Conservation (phyloP, 1,140 invertebrate species). For the Drosophila kohkoa region DNA sequence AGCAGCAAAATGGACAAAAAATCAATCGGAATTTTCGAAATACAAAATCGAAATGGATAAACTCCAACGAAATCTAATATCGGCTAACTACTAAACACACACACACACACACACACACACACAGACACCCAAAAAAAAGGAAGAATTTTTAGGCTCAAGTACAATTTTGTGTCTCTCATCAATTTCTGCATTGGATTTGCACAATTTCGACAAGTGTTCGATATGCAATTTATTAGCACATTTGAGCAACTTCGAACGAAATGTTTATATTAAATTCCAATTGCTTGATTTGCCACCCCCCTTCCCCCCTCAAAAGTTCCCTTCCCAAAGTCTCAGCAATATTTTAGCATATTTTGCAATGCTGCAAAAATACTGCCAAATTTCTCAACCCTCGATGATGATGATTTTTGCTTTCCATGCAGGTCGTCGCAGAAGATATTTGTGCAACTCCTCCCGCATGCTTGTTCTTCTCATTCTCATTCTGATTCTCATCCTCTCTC, state of each 20-base stretch:
- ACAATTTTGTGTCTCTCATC: slow-evolving; percentile 2
- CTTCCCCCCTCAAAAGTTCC: background rate
- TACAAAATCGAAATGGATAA: slow-evolving; percentile 6
- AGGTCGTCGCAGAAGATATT: background rate
- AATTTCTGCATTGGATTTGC: slow-evolving; percentile 19
- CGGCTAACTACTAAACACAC: too few species aligned
- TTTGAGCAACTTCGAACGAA: slow-evolving; percentile 8
- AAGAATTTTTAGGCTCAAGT: background rate
- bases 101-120: too few species aligned
- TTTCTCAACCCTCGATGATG: background rate
- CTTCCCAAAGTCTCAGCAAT: background rate
- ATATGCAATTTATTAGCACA: slow-evolving; percentile 50
- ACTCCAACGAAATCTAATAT: slow-evolving; percentile 9
- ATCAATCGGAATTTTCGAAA: slow-evolving; percentile 5
- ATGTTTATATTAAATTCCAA: slow-evolving; percentile 39
- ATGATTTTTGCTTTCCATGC: background rate
- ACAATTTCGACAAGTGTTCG: slow-evolving; percentile 40
- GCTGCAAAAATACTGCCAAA: slow-evolving; percentile 7
- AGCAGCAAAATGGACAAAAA: background rate
- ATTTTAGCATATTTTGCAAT: slow-evolving; percentile 14
- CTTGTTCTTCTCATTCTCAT: background rate
- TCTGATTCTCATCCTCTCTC: background rate
- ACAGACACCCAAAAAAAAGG: too few species aligned
- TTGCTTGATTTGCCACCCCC: slow-evolving; percentile 9
- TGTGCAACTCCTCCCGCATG: background rate